Evolutionary conservation across 2,888 invertebrate genomes (phyloP).

Genomic region (Drosophila percnosoma): DNA sequence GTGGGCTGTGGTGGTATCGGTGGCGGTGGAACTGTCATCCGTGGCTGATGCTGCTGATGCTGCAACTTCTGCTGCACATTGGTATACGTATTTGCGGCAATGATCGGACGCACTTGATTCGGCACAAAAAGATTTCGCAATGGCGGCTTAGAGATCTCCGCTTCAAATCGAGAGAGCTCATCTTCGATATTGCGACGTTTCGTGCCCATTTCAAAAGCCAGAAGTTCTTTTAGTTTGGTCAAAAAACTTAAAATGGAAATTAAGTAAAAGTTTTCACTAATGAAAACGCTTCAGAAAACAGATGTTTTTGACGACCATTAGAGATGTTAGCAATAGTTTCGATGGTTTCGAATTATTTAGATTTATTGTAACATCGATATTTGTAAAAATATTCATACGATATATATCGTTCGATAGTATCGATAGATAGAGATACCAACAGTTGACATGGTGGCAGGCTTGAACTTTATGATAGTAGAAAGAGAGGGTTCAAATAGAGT

Average conservation of each 20-base stretch:
- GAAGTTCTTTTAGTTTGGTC: not conserved
- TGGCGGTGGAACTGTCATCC: conserved; percentile 82
- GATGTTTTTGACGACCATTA: conserved; percentile 27
- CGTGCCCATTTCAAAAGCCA: conserved; percentile 75
- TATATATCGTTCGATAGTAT: not conserved
- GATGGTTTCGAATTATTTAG: not conserved
- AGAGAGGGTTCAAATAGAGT: no score
- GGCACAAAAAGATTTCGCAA: conserved; percentile 85
- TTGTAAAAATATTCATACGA: not conserved
- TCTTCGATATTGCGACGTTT: conserved; percentile 91
- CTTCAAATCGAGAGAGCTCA: conserved; percentile 96
- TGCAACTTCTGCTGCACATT: conserved; percentile 89
- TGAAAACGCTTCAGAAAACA: conserved; percentile 41
- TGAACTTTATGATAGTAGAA: no score
- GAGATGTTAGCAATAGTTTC: not conserved
- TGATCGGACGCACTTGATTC: conserved; percentile 87
- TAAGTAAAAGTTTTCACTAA: conserved; percentile 18
- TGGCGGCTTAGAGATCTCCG: conserved; percentile 89
- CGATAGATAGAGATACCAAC: no score
- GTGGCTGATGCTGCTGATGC: conserved; percentile 85
- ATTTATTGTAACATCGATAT: not conserved
- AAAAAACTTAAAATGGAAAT: conserved; percentile 10
- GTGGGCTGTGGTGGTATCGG: conserved; percentile 84
- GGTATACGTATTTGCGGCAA: conserved; percentile 90
- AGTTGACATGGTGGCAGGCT: no score